These are phyloP conservation scores for Temnopleurus reevesii DNA, from an alignment of 53 echinoderm and acorn worm genomes.

Conservation along the genomic window DNA sequence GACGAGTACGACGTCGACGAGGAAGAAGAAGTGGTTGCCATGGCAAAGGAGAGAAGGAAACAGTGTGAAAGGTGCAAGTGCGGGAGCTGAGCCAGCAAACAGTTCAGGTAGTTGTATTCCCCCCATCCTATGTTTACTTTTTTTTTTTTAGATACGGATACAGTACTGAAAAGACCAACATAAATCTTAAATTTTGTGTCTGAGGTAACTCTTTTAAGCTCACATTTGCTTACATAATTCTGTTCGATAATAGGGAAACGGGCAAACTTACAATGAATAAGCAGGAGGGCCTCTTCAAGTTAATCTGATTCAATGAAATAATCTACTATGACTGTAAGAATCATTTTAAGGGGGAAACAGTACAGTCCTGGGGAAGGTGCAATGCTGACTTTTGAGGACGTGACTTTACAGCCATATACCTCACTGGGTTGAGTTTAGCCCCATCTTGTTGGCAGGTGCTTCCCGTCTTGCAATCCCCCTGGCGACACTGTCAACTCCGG, in stretches of 20 bases:
- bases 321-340: too few species aligned
- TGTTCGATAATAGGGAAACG: too few species aligned
- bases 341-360: not conserved
- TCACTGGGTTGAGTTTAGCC: not conserved
- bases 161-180: too few species aligned
- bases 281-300: too few species aligned
- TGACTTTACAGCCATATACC: not conserved
- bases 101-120: conserved; percentile 44
- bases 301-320: too few species aligned
- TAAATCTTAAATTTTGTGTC: too few species aligned
- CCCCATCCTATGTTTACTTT: not conserved
- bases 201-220: too few species aligned
- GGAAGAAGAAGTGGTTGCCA: conserved; percentile 61
- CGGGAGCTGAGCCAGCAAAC: not conserved
- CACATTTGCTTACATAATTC: too few species aligned
- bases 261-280: too few species aligned
- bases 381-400: not conserved
- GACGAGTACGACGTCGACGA: conserved; percentile 40
- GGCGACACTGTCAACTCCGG: conserved; percentile 46
- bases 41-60: conserved; percentile 53
- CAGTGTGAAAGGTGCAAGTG: conserved; percentile 45
- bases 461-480: conserved; percentile 24
- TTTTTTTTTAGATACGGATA: too few species aligned
- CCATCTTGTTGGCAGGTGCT: conserved; percentile 29
- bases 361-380: not conserved